Conservation (phyloP, 2,888 invertebrate species). For the Anthoptus insignis region DNA sequence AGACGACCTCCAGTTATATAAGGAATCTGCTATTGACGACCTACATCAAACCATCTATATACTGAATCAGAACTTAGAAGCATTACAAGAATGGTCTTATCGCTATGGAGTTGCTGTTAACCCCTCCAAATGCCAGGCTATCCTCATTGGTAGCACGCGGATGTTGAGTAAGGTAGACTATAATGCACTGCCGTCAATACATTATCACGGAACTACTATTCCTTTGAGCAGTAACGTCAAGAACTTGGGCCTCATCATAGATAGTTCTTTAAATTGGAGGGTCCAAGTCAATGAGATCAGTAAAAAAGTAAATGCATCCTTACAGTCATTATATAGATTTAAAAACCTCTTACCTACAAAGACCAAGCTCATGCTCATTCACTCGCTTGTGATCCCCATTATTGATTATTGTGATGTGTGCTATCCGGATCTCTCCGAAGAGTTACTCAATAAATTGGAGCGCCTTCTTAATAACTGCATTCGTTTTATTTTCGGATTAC, state of each 20-base stretch:
- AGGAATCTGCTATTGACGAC: too few relatives aligned
- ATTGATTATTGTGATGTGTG: too few relatives aligned
- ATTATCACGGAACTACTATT: not conserved
- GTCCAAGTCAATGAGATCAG: not conserved
- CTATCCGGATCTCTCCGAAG: not conserved
- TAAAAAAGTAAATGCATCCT: not conserved
- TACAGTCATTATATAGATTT: not conserved
- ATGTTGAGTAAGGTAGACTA: not conserved
- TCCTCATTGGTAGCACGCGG: not conserved
- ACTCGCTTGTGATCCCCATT: not conserved
- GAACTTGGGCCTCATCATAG: not conserved
- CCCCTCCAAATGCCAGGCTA: not conserved
- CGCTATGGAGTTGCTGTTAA: not conserved
- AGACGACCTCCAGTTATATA: too few relatives aligned
- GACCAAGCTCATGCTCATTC: not conserved
- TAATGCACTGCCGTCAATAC: not conserved
- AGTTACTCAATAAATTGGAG: not conserved
- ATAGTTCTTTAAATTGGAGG: not conserved
- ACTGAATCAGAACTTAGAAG: not conserved
- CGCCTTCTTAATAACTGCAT: constrained; percentile 3
- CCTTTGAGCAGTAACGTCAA: not conserved
- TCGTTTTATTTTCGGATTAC: constrained; percentile 3
- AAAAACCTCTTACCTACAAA: not conserved
- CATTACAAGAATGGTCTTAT: not conserved
- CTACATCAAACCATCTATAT: not conserved